Evolutionary conservation across 2,113 vertebrate species (phyloP), one percentile per base, ranked within the genome.

Genomic region (Poecile atricapillus): DNA sequence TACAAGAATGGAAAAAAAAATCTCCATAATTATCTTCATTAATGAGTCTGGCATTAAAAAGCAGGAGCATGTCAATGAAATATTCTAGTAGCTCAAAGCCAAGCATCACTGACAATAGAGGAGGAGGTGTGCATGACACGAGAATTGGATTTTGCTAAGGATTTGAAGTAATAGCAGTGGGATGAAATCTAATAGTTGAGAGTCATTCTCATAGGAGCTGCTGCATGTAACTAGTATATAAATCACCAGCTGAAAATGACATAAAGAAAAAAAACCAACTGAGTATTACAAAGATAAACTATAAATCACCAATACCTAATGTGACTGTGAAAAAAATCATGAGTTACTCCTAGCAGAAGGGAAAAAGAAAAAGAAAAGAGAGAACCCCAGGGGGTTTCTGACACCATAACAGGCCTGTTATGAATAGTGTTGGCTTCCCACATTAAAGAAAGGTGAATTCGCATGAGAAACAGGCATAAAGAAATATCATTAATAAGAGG

Each of bases 181-280:
- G 86, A 74, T 94, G 90, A 93, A 97, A 93, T 90, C 71, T 92
- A 88, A 88, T 92, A 92, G 79, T 47, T 65, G 76, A 77, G 76
- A 95, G 71, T 70, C 55, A 74, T 90, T 97, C 94, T 95, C 73
- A n/a, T 2, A 93, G 80, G 83, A 92, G 16, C 6, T 56, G 55
- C 37, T 86, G 35, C 63, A 24, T 84, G 56, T 80, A 94, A 81
- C 76, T 80, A 86, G 83, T 88, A 44, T 55, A 92, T 95, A 90
- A 93, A 95, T 94, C 88, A 93, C 63, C 50, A 83, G 47, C 83
- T 75, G 60, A 92, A 83, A 94, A 90, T 89, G 76, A 71, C 76
- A 52, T 37, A n/a, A 59, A 74, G 71, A 20, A 84, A 55, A 55
- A 83, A 83, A 87, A 63, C 0, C 58, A 83, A 43, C 39, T 13